Percentiles rank a stretch among this genome's conserved stretches.
phyloP scores from a whole-genome alignment of 2,797 vertebrate genomes.

The Eospalax fontanierii region DNA sequence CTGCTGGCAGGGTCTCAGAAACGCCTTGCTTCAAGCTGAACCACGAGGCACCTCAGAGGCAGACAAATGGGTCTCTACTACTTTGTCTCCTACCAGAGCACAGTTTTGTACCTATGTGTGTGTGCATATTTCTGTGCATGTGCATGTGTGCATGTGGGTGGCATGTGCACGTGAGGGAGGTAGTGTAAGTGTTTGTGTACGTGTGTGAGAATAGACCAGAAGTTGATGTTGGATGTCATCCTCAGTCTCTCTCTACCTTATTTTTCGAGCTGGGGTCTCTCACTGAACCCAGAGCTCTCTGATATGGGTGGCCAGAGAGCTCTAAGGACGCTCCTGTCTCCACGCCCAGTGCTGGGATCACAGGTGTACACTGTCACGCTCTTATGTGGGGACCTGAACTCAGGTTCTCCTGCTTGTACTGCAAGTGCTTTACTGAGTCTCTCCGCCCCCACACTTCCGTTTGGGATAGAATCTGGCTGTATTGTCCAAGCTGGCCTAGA shows the following conservation, averaged over 20 bases:
- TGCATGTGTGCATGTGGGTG: not conserved
- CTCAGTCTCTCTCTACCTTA: not conserved
- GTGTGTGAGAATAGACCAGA: not conserved
- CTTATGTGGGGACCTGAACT: not conserved
- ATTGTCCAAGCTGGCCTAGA: not conserved
- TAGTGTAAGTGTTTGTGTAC: not conserved
- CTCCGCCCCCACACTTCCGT: not conserved
- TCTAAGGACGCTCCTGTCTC: not conserved
- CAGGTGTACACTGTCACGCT: not conserved
- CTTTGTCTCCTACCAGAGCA: not conserved
- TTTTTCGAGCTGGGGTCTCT: not conserved
- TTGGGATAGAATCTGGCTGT: not conserved
- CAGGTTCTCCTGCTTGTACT: not conserved
- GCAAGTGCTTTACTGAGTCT: not conserved
- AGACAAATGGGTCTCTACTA: not conserved
- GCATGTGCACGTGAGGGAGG: not conserved
- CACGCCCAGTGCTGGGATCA: not conserved
- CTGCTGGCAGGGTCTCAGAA: not conserved
- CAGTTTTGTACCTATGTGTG: not conserved
- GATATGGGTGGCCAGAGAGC: not conserved
- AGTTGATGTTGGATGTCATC: not conserved
- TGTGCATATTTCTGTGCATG: not conserved
- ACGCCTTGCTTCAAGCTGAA: not conserved
- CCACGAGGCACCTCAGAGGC: accelerated
- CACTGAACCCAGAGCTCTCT: not conserved